phyloP scores from a whole-genome alignment of 2,888 invertebrate species.

The Hypolimnas misippus region DNA sequence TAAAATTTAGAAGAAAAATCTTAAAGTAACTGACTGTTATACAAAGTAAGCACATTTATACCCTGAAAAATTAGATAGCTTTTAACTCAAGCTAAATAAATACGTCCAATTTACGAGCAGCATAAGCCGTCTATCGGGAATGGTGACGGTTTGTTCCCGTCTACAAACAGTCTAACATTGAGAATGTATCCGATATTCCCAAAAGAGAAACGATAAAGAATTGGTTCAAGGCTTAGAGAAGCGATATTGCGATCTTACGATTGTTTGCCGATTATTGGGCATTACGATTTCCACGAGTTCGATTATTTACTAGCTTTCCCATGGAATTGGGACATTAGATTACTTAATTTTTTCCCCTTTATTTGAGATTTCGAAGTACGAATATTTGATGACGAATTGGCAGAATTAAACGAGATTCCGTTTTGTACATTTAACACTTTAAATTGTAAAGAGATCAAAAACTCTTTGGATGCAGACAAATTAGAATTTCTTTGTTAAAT shows the following conservation, averaged over 20 bases:
- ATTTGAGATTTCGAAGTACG: neutral
- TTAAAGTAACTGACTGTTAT: neutral
- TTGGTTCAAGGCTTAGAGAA: slow-evolving; percentile 49
- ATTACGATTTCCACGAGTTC: slow-evolving; percentile 33
- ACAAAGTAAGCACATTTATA: neutral
- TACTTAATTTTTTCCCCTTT: slow-evolving; percentile 11
- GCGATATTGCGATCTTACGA: slow-evolving; percentile 44
- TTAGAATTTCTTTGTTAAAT: neutral
- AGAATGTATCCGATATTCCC: slow-evolving; percentile 55
- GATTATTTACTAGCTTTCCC: slow-evolving; percentile 24
- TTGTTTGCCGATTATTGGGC: slow-evolving; percentile 43
- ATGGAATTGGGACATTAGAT: slow-evolving; percentile 19
- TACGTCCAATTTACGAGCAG: slow-evolving; percentile 9
- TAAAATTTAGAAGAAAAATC: neutral
- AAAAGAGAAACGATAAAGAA: slow-evolving; percentile 57
- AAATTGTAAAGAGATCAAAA: neutral
- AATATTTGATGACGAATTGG: neutral
- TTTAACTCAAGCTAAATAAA: slow-evolving; percentile 15
- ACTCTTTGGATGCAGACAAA: neutral
- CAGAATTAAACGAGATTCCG: neutral
- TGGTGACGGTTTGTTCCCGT: slow-evolving; percentile 17
- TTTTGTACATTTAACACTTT: neutral
- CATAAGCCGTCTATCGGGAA: slow-evolving; percentile 21
- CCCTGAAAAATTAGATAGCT: neutral
- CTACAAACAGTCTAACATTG: slow-evolving; percentile 18